A percentile compares a stretch with the other conserved stretches of the same genome.
Evolutionary conservation across 1,140 invertebrate species (phyloP).

Genomic region (Tenebrio molitor): DNA sequence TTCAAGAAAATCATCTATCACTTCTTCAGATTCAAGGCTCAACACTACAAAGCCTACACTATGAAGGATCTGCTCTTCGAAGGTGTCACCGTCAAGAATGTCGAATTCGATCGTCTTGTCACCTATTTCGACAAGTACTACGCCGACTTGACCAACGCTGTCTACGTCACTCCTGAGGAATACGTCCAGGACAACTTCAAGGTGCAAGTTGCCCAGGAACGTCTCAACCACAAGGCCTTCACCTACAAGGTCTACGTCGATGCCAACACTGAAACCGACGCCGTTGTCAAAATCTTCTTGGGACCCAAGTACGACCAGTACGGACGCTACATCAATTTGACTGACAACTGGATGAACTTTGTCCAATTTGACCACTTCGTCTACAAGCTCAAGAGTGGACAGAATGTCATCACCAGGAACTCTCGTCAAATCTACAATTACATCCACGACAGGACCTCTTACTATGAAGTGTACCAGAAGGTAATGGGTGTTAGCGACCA

Average conservation of each 20-base stretch:
- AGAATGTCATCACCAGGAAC: slow-evolving; percentile 76
- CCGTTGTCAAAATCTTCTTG: slow-evolving; percentile 75
- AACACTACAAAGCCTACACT: slow-evolving; percentile 70
- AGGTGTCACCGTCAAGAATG: slow-evolving; percentile 73
- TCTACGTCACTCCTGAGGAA: slow-evolving; percentile 64
- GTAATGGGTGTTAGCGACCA: slow-evolving; percentile 69
- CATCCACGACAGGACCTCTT: slow-evolving; percentile 74
- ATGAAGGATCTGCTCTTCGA: slow-evolving; percentile 72
- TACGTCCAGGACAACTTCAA: slow-evolving; percentile 58
- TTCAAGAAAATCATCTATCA: slow-evolving; percentile 70
- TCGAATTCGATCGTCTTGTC: slow-evolving; percentile 74
- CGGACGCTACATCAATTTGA: slow-evolving; percentile 69
- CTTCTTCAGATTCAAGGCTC: slow-evolving; percentile 62
- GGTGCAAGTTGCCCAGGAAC: slow-evolving; percentile 63
- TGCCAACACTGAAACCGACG: slow-evolving; percentile 70
- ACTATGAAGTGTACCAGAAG: slow-evolving; percentile 71
- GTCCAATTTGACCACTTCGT: slow-evolving; percentile 79
- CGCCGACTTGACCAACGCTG: slow-evolving; percentile 75
- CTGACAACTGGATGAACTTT: slow-evolving; percentile 72
- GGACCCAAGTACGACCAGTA: slow-evolving; percentile 77
- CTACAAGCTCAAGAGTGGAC: slow-evolving; percentile 73
- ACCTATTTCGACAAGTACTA: slow-evolving; percentile 78
- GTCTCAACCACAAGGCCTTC: slow-evolving; percentile 75
- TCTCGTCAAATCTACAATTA: slow-evolving; percentile 77
- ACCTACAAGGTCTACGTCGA: slow-evolving; percentile 72